A percentile compares a stretch with the other conserved stretches of the same genome.
phyloP scores from a whole-genome alignment of 2,797 vertebrate species.

The Syngnathus acus region DNA sequence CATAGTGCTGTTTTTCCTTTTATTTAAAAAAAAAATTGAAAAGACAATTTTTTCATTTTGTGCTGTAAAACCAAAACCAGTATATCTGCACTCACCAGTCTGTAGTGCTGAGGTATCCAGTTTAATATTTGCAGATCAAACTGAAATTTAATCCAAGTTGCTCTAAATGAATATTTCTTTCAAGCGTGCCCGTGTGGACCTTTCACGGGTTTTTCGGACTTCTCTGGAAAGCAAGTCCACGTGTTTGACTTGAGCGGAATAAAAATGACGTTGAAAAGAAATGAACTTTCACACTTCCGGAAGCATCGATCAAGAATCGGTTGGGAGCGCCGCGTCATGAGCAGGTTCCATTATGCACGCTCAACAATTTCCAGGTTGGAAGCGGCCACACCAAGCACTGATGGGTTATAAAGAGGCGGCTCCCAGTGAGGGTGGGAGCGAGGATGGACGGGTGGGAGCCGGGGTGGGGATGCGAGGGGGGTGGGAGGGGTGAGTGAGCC shows the following conservation, averaged over 20 bases:
- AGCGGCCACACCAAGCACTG: slow-evolving; percentile 51
- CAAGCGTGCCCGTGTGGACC: slow-evolving; percentile 26
- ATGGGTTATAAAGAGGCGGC: slow-evolving; percentile 73
- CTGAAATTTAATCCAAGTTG: slow-evolving; percentile 41
- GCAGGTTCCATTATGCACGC: slow-evolving; percentile 19
- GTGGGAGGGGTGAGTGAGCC: slow-evolving; percentile 16
- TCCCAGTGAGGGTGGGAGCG: slow-evolving; percentile 58
- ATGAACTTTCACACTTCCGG: slow-evolving; percentile 14
- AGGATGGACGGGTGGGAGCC: slow-evolving; percentile 48
- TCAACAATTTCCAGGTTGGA: slow-evolving; percentile 38
- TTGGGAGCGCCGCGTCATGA: slow-evolving; percentile 17
- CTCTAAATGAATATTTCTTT: slow-evolving; percentile 8
- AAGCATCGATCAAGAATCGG: slow-evolving; percentile 9
- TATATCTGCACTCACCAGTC: slow-evolving; percentile 52
- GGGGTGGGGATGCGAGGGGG: slow-evolving; percentile 51
- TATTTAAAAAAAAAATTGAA: too few relatives aligned
- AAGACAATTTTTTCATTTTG: not conserved
- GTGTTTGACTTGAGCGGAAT: not conserved
- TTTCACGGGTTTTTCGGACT: not conserved
- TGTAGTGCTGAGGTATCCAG: slow-evolving; percentile 34
- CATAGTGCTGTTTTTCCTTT: too few relatives aligned
- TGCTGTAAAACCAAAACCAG: not conserved
- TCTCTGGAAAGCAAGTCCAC: slow-evolving; percentile 29
- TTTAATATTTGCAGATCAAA: slow-evolving; percentile 20
- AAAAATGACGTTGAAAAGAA: not conserved